phyloP scores from a whole-genome alignment of 2,888 invertebrate genomes.

The Monochamus alternatus region DNA sequence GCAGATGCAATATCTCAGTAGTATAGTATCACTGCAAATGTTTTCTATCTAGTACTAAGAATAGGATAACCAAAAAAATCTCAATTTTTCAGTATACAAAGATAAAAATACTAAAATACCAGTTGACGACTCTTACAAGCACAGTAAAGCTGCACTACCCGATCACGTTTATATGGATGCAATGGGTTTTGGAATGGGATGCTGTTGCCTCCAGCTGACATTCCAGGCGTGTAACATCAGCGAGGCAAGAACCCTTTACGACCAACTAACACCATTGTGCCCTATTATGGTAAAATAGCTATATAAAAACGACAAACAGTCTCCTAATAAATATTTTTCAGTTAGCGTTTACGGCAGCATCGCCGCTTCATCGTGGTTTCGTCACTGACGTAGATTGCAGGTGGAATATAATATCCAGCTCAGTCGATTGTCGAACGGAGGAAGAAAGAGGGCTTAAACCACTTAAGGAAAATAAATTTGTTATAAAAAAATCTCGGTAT shows the following conservation, averaged over 20 bases:
- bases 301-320: background rate
- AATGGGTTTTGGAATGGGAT: conserved; percentile 99
- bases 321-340: conserved; percentile 62
- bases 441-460: conserved; percentile 91
- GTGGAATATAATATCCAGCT: conserved; percentile 97
- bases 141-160: conserved; percentile 81
- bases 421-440: conserved; percentile 94
- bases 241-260: conserved; percentile 96
- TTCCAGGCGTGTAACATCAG: conserved; percentile 97
- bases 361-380: conserved; percentile 94
- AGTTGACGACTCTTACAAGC: conserved; percentile 82
- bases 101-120: conserved; percentile 91
- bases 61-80: background rate
- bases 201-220: conserved; percentile 95
- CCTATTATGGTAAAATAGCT: conserved; percentile 89
- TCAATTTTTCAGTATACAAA: conserved; percentile 81
- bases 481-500: conserved; percentile 95
- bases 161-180: conserved; percentile 99
- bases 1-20: too few species aligned
- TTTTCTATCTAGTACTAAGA: too few species aligned
- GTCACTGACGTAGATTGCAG: conserved; percentile 97
- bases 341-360: conserved; percentile 97
- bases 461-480: conserved; percentile 83
- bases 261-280: conserved; percentile 96
- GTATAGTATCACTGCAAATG: too few species aligned